Percentiles rank a stretch among this genome's conserved stretches.
These are phyloP conservation scores for Megaceryle maxima DNA, from an alignment of 2,113 vertebrate species.

Conservation along the genomic window DNA sequence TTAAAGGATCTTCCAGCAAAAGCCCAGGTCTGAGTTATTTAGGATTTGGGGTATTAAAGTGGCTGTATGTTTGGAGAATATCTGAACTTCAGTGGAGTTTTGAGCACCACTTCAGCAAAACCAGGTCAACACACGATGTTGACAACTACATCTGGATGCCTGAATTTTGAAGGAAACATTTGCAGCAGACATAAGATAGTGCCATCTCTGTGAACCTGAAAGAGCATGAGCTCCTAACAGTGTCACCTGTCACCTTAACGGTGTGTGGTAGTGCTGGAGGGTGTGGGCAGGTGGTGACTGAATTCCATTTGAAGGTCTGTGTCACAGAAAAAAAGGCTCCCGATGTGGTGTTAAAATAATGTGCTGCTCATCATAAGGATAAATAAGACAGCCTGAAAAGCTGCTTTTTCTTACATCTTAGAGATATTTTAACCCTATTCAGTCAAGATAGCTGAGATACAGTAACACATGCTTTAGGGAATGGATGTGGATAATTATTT, in stretches of 20 bases:
- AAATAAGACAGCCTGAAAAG: neutral
- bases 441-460: neutral
- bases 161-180: neutral
- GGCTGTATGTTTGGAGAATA: neutral
- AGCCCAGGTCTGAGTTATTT: neutral
- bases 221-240: neutral
- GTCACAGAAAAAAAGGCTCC: neutral
- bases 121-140: neutral
- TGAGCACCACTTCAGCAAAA: neutral
- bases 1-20: neutral
- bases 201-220: neutral
- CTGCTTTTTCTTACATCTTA: neutral
- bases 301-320: neutral
- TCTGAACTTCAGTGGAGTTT: neutral
- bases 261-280: neutral
- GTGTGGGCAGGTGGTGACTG: neutral
- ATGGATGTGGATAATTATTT: neutral
- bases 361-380: neutral
- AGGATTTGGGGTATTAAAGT: neutral
- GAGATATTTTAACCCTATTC: neutral
- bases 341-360: neutral
- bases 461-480: neutral
- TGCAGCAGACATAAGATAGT: neutral
- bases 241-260: neutral
- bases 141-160: neutral